Evolutionary conservation across 2,113 vertebrate species (phyloP).

Genomic region (Rhegmatorhina hoffmannsi): DNA sequence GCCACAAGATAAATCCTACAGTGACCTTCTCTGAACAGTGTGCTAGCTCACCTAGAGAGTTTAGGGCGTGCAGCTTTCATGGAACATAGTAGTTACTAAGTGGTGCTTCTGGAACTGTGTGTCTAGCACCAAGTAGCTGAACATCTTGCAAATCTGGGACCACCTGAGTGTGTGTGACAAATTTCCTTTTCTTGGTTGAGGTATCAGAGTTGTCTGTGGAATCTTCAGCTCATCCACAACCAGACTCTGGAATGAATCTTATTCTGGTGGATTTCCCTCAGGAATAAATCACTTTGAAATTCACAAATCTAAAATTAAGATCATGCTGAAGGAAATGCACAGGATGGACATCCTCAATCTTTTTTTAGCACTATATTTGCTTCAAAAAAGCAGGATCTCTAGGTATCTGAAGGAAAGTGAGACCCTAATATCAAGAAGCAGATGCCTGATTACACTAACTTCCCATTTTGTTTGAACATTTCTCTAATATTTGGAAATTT

Average conservation of each 20-base stretch:
- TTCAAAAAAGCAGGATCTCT: not conserved
- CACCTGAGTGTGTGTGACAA: not conserved
- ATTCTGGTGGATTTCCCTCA: not conserved
- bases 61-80: not conserved
- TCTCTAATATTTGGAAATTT: not conserved
- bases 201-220: not conserved
- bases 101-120: not conserved
- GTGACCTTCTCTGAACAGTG: not conserved
- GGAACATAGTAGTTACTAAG: not conserved
- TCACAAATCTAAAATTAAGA: not conserved
- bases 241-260: not conserved
- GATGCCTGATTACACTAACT: not conserved
- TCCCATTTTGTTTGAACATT: not conserved
- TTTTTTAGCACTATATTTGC: not conserved
- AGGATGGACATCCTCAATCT: not conserved
- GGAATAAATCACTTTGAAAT: not conserved
- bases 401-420: not conserved
- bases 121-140: not conserved
- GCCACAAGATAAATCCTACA: not conserved
- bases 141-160: not conserved
- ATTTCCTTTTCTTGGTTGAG: not conserved
- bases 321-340: not conserved
- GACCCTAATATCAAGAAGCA: not conserved
- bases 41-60: not conserved
- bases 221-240: not conserved